Conservation (phyloP, 2,888 invertebrate genomes). For the Melanargia galathea region DNA sequence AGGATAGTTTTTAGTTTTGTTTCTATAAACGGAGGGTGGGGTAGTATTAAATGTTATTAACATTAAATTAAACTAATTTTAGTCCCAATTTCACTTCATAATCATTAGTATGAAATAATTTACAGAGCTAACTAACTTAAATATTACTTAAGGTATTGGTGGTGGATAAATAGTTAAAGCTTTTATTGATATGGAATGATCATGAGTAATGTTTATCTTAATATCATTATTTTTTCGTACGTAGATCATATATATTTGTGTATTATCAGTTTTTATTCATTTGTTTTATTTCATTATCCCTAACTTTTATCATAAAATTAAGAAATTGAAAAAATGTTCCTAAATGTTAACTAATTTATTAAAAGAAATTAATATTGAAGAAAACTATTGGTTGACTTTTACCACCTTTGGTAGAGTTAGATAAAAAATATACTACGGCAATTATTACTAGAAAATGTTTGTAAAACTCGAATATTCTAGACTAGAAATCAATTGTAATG, state of each 20-base stretch:
- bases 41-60: slow-evolving; percentile 70
- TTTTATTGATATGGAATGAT: slow-evolving; percentile 71
- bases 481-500: background rate
- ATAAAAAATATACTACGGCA: background rate
- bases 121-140: slow-evolving; percentile 58
- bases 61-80: slow-evolving; percentile 52
- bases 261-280: slow-evolving; percentile 59
- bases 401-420: background rate
- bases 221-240: slow-evolving; percentile 58
- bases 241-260: slow-evolving; percentile 55
- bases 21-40: slow-evolving; percentile 52
- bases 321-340: background rate
- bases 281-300: slow-evolving; percentile 52
- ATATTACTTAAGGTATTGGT: slow-evolving; percentile 68
- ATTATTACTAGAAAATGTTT: background rate
- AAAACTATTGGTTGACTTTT: background rate
- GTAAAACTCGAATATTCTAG: background rate
- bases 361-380: background rate
- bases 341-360: background rate
- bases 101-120: slow-evolving; percentile 35
- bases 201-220: slow-evolving; percentile 67
- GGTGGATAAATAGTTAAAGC: slow-evolving; percentile 67
- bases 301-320: background rate
- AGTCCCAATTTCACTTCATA: slow-evolving; percentile 41
- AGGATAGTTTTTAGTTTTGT: slow-evolving; percentile 42